These are phyloP conservation scores for Athripsodes cinereus DNA, from an alignment of 2,888 invertebrate genomes.

Conservation along the genomic window DNA sequence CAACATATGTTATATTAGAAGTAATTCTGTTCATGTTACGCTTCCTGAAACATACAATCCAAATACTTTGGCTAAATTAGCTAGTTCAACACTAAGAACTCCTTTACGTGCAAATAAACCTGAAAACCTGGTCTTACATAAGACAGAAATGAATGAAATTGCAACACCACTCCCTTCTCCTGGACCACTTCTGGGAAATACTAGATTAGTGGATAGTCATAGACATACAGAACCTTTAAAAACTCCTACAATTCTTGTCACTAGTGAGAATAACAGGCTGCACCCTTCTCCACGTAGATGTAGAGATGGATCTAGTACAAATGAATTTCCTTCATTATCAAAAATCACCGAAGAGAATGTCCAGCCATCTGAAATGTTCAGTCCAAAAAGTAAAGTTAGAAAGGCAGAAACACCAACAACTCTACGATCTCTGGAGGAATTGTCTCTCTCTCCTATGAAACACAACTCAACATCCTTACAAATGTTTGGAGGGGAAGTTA, in stretches of 20 bases:
- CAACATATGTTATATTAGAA: constrained; percentile 48
- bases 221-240: constrained; percentile 13
- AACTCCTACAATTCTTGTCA: constrained; percentile 1
- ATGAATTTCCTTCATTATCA: constrained; percentile 15
- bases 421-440: constrained; percentile 51
- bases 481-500: constrained; percentile 74
- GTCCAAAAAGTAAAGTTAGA: constrained; percentile 47
- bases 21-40: constrained; percentile 54
- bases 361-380: constrained; percentile 41
- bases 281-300: constrained; percentile 10
- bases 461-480: constrained; percentile 53
- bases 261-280: constrained; percentile 5
- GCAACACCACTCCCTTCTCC: constrained; percentile 70
- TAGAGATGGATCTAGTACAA: constrained; percentile 18
- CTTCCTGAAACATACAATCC: constrained; percentile 49
- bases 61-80: constrained; percentile 36
- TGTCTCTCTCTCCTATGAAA: constrained; percentile 50
- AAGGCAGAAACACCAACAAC: constrained; percentile 46
- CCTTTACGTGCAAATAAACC: constrained; percentile 45
- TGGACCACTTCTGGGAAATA: constrained; percentile 76
- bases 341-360: constrained; percentile 39
- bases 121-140: constrained; percentile 50
- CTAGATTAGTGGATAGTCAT: constrained; percentile 64
- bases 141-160: constrained; percentile 45
- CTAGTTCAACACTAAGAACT: constrained; percentile 38